These are phyloP conservation scores for Limosa lapponica DNA, from an alignment of 2,797 vertebrate species.

Conservation along the genomic window DNA sequence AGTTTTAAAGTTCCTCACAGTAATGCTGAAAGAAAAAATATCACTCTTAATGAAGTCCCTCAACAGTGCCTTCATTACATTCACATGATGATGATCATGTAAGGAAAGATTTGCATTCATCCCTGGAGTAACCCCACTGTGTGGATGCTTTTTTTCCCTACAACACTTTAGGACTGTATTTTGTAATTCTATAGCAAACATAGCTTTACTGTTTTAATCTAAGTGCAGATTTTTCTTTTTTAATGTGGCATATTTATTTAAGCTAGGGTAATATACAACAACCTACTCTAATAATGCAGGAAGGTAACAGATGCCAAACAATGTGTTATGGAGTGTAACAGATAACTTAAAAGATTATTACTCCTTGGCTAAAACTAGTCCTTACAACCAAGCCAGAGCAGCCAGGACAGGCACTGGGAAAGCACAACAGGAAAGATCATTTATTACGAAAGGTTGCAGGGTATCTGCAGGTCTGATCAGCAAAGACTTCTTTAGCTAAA, in stretches of 20 bases:
- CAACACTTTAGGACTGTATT: not conserved
- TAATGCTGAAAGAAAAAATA: conserved; percentile 20
- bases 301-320: conserved; percentile 37
- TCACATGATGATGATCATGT: not conserved
- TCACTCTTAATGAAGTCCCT: not conserved
- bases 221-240: conserved; percentile 36
- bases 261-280: not conserved
- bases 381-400: not conserved
- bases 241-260: conserved; percentile 51
- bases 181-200: conserved; percentile 28
- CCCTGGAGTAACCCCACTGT: not conserved
- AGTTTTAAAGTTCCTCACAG: conserved; percentile 19
- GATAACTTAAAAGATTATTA: not conserved
- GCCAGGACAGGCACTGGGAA: not conserved
- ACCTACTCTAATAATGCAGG: not conserved
- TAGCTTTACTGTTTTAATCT: not conserved
- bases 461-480: not conserved
- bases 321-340: not conserved
- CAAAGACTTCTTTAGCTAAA: not conserved
- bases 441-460: not conserved
- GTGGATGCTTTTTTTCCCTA: not conserved
- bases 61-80: not conserved
- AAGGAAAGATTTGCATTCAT: conserved; percentile 19
- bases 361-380: not conserved
- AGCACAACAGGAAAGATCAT: not conserved